These are phyloP conservation scores for Drosophila neotestacea DNA, from an alignment of 2,888 invertebrate genomes.

Conservation along the genomic window DNA sequence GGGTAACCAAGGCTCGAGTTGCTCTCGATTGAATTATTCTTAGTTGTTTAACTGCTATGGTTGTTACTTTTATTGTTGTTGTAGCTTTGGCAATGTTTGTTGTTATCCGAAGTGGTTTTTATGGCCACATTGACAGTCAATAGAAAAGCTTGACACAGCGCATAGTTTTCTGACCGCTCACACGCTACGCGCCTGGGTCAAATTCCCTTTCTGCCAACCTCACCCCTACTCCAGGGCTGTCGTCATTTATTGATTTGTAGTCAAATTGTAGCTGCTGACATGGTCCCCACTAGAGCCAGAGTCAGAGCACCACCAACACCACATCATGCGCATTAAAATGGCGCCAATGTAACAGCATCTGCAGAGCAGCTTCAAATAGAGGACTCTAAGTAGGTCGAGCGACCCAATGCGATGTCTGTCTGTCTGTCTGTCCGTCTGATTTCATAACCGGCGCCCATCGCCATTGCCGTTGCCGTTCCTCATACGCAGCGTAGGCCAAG, in stretches of 20 bases:
- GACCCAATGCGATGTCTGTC: not conserved
- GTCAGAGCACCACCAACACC: constrained; percentile 16
- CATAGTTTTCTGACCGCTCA: constrained; percentile 56
- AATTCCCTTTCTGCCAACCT: not conserved
- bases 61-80: constrained; percentile 21
- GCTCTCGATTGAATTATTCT: not conserved
- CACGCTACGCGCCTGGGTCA: not conserved
- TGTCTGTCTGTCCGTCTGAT: constrained; percentile 34
- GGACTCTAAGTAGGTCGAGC: constrained; percentile 62
- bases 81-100: constrained; percentile 56
- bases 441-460: constrained; percentile 55
- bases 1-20: constrained; percentile 11
- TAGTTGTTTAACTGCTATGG: constrained; percentile 23
- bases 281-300: not conserved
- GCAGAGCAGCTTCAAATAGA: constrained; percentile 10
- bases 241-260: constrained; percentile 73
- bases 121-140: constrained; percentile 70
- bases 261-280: constrained; percentile 70
- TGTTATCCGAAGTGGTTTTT: constrained; percentile 64
- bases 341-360: constrained; percentile 71
- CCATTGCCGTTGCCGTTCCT: constrained; percentile 23
- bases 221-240: constrained; percentile 5
- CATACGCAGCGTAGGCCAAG: constrained; percentile 63
- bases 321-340: constrained; percentile 65
- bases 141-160: constrained; percentile 48